phyloP scores from a whole-genome alignment of 1,140 invertebrate genomes.

The Listronotus bonariensis region DNA sequence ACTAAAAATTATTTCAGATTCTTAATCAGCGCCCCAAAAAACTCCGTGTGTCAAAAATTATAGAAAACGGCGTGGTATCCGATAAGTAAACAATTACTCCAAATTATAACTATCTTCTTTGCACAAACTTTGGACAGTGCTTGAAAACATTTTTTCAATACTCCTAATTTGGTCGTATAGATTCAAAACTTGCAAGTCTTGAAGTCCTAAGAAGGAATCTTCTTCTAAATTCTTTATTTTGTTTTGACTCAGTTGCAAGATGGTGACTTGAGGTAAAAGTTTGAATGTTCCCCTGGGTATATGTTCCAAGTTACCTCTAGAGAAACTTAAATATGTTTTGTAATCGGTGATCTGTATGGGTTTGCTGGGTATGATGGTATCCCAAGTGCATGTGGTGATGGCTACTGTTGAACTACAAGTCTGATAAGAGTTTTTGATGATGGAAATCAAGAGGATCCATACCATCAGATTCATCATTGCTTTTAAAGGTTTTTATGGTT shows the following conservation, averaged over 20 bases:
- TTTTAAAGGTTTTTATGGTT: no score
- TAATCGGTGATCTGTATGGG: conserved; percentile 26
- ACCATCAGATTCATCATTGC: no score
- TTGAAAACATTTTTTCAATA: conserved; percentile 26
- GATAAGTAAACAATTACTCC: no score
- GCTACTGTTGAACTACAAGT: conserved; percentile 23
- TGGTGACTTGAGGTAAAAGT: conserved; percentile 21
- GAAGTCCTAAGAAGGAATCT: conserved; percentile 21
- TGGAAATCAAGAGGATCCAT: no score
- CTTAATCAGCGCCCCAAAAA: no score
- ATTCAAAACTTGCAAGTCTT: conserved; percentile 29
- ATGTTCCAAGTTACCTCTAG: conserved; percentile 10
- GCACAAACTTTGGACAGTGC: conserved; percentile 23
- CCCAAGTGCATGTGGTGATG: conserved; percentile 27
- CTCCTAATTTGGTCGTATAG: conserved; percentile 30
- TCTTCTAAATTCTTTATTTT: conserved; percentile 32
- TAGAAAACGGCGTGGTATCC: no score
- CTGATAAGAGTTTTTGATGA: conserved; percentile 11
- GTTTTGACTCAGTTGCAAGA: conserved; percentile 27
- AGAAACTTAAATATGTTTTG: conserved; percentile 22
- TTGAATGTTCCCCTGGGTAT: conserved; percentile 29
- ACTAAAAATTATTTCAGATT: no score
- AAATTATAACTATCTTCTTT: no score
- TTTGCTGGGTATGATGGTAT: conserved; percentile 6
- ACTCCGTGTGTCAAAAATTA: no score